These are phyloP conservation scores for Cataglyphis hispanica DNA, from an alignment of 1,140 invertebrate genomes.

Conservation along the genomic window DNA sequence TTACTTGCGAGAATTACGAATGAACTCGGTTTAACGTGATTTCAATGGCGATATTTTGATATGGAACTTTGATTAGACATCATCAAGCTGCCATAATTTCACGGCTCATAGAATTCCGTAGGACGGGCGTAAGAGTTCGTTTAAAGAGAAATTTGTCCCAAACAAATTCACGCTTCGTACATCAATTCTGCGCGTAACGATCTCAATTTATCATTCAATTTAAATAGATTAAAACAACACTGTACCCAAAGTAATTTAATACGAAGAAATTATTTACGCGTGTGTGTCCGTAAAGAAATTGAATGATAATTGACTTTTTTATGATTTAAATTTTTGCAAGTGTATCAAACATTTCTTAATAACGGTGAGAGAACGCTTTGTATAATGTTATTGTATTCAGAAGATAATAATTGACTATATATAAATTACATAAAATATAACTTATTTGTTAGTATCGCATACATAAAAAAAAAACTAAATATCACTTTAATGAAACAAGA, in stretches of 20 bases:
- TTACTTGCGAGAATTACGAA: constrained; percentile 31
- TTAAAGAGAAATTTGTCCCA: not conserved
- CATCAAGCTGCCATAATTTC: constrained; percentile 48
- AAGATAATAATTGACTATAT: not conserved
- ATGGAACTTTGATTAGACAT: constrained; percentile 33
- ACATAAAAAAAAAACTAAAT: not conserved
- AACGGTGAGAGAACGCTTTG: not conserved
- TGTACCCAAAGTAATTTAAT: not conserved
- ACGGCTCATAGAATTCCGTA: constrained; percentile 42
- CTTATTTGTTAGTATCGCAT: not conserved
- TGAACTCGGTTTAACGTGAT: constrained; percentile 15
- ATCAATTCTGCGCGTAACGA: not conserved
- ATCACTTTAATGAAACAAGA: not conserved
- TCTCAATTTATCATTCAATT: constrained; percentile 17
- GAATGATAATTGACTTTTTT: not conserved
- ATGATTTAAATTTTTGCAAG: not conserved
- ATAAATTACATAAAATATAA: not conserved
- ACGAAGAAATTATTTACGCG: not conserved
- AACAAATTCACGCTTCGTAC: constrained; percentile 1
- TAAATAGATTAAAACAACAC: not conserved
- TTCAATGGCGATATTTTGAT: constrained; percentile 7
- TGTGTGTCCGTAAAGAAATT: not conserved
- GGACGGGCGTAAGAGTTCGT: not conserved
- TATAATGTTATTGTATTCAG: not conserved
- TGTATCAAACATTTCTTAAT: not conserved